Conservation (phyloP, 2,888 invertebrate species). For the Frankliniella intonsa region DNA sequence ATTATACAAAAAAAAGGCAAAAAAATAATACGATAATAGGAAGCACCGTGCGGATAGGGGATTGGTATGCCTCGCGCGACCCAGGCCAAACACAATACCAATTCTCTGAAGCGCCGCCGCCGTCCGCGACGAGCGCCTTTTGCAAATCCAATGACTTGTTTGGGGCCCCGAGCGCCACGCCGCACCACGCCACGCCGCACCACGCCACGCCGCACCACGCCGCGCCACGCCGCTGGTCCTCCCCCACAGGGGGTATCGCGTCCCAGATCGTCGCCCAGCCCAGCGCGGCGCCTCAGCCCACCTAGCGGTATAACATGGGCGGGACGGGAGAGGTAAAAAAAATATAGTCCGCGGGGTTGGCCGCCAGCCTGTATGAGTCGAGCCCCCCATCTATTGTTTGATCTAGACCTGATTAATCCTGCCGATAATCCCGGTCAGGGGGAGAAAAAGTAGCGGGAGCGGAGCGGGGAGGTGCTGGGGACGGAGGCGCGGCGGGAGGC, state of each 20-base stretch:
- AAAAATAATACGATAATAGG: too few relatives aligned
- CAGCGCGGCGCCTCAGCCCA: too few relatives aligned
- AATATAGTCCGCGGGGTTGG: too few relatives aligned
- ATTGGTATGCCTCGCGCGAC: too few relatives aligned
- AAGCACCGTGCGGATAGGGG: too few relatives aligned
- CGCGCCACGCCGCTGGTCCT: neutral
- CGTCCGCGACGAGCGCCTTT: neutral
- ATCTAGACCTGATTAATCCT: slow-evolving; percentile 11
- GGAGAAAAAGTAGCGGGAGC: neutral
- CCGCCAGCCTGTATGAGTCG: too few relatives aligned
- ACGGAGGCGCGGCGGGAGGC: neutral
- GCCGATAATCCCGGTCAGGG: neutral
- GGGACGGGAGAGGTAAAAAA: neutral
- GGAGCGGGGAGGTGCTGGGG: too few relatives aligned
- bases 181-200: neutral
- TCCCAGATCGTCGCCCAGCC: slow-evolving; percentile 9
- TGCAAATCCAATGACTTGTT: slow-evolving; percentile 6
- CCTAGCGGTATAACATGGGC: slow-evolving; percentile 3
- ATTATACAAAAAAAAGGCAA: too few relatives aligned
- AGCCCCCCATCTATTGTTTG: neutral
- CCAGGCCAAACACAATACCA: too few relatives aligned
- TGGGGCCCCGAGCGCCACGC: neutral
- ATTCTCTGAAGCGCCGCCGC: neutral
- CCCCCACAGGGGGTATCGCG: neutral
- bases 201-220: neutral